These are phyloP conservation scores for Drosophila novamexicana DNA, from an alignment of 1,140 invertebrate genomes.

Conservation along the genomic window DNA sequence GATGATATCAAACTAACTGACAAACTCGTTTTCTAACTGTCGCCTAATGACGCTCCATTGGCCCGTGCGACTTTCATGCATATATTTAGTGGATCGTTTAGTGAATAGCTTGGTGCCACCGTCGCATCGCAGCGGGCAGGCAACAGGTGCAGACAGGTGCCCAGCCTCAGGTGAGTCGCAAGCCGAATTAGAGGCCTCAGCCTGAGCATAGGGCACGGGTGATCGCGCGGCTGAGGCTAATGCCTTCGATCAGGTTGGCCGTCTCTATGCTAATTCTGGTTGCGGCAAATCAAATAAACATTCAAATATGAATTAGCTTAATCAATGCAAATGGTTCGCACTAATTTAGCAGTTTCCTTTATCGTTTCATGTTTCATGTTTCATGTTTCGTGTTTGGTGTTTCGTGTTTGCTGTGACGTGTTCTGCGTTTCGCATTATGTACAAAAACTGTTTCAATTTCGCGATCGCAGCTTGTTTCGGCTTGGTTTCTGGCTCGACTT, in stretches of 20 bases:
- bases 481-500: slow-evolving; percentile 22
- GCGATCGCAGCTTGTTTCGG: slow-evolving; percentile 7
- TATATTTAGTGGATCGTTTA: slow-evolving; percentile 42
- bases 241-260: slow-evolving; percentile 15
- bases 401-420: slow-evolving; percentile 54
- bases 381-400: slow-evolving; percentile 40
- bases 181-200: neutral
- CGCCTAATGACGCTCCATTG: slow-evolving; percentile 37
- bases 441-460: neutral
- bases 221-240: neutral
- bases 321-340: slow-evolving; percentile 77
- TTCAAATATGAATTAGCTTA: slow-evolving; percentile 69
- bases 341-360: slow-evolving; percentile 63
- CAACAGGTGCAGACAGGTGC: slow-evolving; percentile 22
- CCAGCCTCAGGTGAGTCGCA: slow-evolving; percentile 3
- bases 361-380: slow-evolving; percentile 53
- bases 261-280: slow-evolving; percentile 15
- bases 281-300: slow-evolving; percentile 66
- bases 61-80: slow-evolving; percentile 49
- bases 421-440: slow-evolving; percentile 7
- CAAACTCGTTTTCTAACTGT: slow-evolving; percentile 55
- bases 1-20: slow-evolving; percentile 22
- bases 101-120: slow-evolving; percentile 26
- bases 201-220: slow-evolving; percentile 9
- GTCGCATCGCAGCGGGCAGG: slow-evolving; percentile 12